These are phyloP conservation scores for Fopius arisanus DNA, from an alignment of 1,140 invertebrate species.

Conservation along the genomic window DNA sequence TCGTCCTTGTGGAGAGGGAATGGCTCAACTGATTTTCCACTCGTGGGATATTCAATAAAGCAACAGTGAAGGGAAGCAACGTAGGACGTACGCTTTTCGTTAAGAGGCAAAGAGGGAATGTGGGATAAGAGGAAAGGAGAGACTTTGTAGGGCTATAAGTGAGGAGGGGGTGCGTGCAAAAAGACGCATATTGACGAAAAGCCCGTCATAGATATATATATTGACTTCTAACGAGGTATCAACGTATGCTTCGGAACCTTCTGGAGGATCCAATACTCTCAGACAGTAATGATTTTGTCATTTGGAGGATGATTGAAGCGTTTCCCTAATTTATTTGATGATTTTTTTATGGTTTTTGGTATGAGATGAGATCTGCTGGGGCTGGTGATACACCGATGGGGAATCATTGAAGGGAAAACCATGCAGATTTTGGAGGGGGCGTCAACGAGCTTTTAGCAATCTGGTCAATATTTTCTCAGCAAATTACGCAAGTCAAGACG, in stretches of 20 bases:
- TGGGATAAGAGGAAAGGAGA: slow-evolving; percentile 27
- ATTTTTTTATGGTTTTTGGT: not conserved
- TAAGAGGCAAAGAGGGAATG: slow-evolving; percentile 32
- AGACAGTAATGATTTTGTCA: not conserved
- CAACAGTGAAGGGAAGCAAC: slow-evolving; percentile 54
- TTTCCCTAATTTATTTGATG: not conserved
- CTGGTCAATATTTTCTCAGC: slow-evolving; percentile 1
- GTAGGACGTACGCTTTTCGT: slow-evolving; percentile 37
- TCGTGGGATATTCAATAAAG: slow-evolving; percentile 64
- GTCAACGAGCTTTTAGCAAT: not conserved
- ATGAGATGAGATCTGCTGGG: not conserved
- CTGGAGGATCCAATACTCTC: slow-evolving; percentile 33
- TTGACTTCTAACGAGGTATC: slow-evolving; percentile 41
- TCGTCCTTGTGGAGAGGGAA: slow-evolving; percentile 16
- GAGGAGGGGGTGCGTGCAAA: slow-evolving; percentile 20
- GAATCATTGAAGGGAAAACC: not conserved
- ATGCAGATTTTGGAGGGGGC: not conserved
- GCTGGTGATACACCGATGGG: not conserved
- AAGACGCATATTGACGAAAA: slow-evolving; percentile 18
- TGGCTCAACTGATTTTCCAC: slow-evolving; percentile 62
- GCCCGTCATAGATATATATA: slow-evolving; percentile 29
- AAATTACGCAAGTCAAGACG: slow-evolving; percentile 7
- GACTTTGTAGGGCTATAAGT: slow-evolving; percentile 16
- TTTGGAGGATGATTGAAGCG: not conserved
- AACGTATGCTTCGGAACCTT: slow-evolving; percentile 38